A percentile compares a stretch with the other conserved stretches of the same genome.
Evolutionary conservation across 2,113 vertebrate genomes (phyloP).

Genomic region (Numenius arquata): DNA sequence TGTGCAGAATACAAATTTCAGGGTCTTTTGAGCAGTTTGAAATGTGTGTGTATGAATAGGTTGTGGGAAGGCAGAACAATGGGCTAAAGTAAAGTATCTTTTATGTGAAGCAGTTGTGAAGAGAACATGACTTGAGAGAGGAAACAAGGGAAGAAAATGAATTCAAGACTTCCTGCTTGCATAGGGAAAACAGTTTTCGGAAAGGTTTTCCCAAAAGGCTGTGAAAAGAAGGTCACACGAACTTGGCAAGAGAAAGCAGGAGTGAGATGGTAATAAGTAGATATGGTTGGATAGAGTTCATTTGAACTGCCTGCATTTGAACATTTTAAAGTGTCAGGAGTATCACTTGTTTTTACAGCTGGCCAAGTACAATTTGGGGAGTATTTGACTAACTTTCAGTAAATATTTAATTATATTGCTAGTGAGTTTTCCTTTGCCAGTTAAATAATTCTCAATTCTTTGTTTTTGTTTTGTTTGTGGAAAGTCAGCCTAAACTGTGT

Average conservation of each 20-base stretch:
- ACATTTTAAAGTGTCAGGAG: background rate
- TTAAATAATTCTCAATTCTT: background rate
- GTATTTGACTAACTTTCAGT: background rate
- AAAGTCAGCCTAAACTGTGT: background rate
- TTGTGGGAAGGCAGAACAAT: slow-evolving; percentile 46
- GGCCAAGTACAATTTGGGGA: background rate
- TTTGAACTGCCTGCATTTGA: background rate
- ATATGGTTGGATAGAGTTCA: background rate
- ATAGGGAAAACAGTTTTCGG: background rate
- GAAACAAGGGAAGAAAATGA: slow-evolving; percentile 20
- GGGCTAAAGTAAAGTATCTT: slow-evolving; percentile 35
- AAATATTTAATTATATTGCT: background rate
- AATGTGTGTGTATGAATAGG: slow-evolving; percentile 44
- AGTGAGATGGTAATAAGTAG: background rate
- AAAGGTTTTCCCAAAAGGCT: background rate
- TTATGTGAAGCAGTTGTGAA: slow-evolving; percentile 26
- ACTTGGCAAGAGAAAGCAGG: background rate
- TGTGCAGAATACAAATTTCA: slow-evolving; percentile 59
- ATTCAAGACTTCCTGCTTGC: background rate
- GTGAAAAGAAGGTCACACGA: background rate
- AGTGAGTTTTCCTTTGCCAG: background rate
- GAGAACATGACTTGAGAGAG: slow-evolving; percentile 8
- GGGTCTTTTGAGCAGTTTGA: slow-evolving; percentile 35
- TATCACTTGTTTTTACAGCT: background rate
- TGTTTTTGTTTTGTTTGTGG: background rate